A percentile compares a stretch with the other conserved stretches of the same genome.
Evolutionary conservation across 2,888 invertebrate species (phyloP).

Genomic region (Sisyra nigra): DNA sequence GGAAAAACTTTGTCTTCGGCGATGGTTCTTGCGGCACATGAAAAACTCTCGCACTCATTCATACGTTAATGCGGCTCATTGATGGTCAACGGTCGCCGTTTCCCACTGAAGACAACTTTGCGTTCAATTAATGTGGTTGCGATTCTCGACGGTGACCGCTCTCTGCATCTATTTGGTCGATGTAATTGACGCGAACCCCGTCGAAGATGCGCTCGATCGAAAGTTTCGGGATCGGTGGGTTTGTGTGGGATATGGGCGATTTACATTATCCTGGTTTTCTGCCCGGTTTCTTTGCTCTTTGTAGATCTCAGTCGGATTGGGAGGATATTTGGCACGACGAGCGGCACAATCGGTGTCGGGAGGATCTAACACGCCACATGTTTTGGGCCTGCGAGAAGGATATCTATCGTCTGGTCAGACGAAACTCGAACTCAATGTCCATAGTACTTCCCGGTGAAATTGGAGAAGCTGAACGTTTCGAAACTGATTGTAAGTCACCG

Average conservation of each 20-base stretch:
- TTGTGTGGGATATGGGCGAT: neutral
- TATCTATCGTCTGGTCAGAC: slow-evolving; percentile 35
- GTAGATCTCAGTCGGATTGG: slow-evolving; percentile 40
- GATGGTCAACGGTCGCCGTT: no score
- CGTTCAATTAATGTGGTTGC: neutral
- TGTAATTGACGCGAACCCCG: slow-evolving; percentile 16
- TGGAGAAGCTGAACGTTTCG: neutral
- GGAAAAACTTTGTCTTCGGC: no score
- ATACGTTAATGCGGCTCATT: no score
- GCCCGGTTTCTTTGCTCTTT: slow-evolving; percentile 7
- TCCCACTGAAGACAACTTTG: no score
- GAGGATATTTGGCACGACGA: slow-evolving; percentile 40
- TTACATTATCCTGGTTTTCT: neutral
- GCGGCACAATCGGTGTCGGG: slow-evolving; percentile 37
- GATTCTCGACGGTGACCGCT: slow-evolving; percentile 19
- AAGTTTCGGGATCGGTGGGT: slow-evolving; percentile 29
- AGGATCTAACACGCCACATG: slow-evolving; percentile 35
- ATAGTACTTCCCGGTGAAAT: neutral
- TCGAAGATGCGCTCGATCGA: slow-evolving; percentile 29
- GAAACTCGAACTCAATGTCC: slow-evolving; percentile 19
- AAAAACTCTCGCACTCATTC: no score
- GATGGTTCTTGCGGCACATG: no score
- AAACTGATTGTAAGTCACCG: slow-evolving; percentile 3
- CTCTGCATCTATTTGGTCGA: slow-evolving; percentile 22
- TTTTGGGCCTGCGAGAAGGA: slow-evolving; percentile 47